Conservation (phyloP, 2,113 vertebrate genomes). For the Odocoileus hemionus region DNA sequence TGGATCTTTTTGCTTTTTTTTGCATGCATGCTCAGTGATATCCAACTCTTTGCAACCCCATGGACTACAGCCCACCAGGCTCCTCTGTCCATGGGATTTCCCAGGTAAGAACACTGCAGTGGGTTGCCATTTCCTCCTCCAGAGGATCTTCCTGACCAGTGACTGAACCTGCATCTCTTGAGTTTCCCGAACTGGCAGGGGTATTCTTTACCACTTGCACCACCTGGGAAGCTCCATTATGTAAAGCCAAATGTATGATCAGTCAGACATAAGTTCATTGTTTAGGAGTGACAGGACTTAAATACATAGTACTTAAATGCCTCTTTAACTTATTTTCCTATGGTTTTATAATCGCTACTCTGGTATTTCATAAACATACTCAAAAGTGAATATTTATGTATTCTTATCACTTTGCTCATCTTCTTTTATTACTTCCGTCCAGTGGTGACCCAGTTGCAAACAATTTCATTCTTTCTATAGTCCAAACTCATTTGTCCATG, state of each 20-base stretch:
- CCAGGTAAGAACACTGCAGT: neutral
- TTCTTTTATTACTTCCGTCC: neutral
- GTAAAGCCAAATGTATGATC: neutral
- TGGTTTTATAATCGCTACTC: neutral
- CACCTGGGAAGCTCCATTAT: neutral
- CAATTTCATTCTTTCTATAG: neutral
- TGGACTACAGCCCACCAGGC: neutral
- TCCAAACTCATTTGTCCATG: neutral
- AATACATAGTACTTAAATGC: neutral
- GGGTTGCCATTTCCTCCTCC: neutral
- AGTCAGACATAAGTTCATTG: neutral
- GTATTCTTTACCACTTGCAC: neutral
- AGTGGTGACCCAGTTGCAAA: neutral
- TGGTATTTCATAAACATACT: neutral
- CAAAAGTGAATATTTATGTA: neutral
- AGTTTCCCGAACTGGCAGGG: fast-evolving
- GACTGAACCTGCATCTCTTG: neutral
- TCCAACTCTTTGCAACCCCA: neutral
- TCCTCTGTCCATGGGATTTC: neutral
- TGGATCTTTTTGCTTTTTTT: neutral
- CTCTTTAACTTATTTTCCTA: neutral
- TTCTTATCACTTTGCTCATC: neutral
- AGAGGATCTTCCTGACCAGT: neutral
- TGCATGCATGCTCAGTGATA: neutral
- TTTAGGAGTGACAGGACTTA: neutral